phyloP scores from a whole-genome alignment of 2,888 invertebrate genomes.

The Eubasilissa splendida region DNA sequence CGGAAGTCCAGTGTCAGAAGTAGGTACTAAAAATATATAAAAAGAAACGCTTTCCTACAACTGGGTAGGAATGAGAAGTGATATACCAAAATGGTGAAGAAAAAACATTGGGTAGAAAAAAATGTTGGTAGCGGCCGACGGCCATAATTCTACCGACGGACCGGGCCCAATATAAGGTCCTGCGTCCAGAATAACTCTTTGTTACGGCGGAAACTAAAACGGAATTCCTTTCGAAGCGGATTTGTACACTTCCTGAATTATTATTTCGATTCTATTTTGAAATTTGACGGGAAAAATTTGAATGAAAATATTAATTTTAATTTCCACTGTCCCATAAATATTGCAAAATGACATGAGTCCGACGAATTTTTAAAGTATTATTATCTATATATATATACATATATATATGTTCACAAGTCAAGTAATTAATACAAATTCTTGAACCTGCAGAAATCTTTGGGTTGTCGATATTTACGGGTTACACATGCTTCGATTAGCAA shows the following conservation, averaged over 20 bases:
- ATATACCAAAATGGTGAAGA: constrained; percentile 16
- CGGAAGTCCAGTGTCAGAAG: constrained; percentile 23
- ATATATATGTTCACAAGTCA: too few relatives aligned
- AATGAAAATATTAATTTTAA: too few relatives aligned
- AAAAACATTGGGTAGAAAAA: constrained; percentile 11
- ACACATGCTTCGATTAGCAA: too few relatives aligned
- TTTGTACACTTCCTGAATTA: constrained; percentile 19
- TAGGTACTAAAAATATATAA: constrained; percentile 12
- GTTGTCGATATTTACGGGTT: too few relatives aligned
- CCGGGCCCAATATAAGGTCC: constrained; percentile 17
- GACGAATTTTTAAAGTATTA: too few relatives aligned
- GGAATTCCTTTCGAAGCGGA: constrained; percentile 26
- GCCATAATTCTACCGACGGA: constrained; percentile 10
- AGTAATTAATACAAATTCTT: too few relatives aligned
- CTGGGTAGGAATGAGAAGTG: constrained; percentile 11
- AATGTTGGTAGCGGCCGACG: constrained; percentile 25
- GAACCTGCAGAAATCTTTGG: too few relatives aligned
- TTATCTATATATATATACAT: too few relatives aligned
- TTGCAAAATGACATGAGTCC: too few relatives aligned
- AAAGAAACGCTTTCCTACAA: constrained; percentile 7
- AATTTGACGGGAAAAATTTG: neutral
- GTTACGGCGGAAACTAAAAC: constrained; percentile 30
- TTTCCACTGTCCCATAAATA: too few relatives aligned
- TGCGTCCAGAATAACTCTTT: constrained; percentile 29
- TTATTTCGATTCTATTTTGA: constrained; percentile 22